These are phyloP conservation scores for Rhinolophus ferrumequinum DNA, from an alignment of 2,113 vertebrate genomes.

Conservation along the genomic window DNA sequence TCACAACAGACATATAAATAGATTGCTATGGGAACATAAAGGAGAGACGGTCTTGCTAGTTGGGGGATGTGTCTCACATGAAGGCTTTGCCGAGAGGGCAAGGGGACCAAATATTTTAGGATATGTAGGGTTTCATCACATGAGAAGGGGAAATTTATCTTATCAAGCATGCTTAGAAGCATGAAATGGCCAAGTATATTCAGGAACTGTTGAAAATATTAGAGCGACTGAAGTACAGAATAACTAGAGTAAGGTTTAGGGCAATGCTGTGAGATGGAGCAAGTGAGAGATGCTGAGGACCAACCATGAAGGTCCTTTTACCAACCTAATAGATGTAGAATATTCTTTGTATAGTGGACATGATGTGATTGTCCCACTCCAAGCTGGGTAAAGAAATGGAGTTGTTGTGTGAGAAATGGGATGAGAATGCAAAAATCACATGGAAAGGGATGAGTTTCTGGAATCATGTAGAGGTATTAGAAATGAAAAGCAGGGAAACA, in stretches of 20 bases:
- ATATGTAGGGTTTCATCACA: not conserved
- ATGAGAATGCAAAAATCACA: not conserved
- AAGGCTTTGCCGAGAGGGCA: not conserved
- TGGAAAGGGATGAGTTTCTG: not conserved
- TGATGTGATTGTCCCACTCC: not conserved
- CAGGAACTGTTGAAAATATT: not conserved
- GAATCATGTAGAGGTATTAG: not conserved
- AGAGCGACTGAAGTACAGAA: not conserved
- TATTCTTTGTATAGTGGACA: not conserved
- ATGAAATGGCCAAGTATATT: not conserved
- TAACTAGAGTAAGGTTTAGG: not conserved
- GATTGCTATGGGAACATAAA: not conserved
- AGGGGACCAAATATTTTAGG: not conserved
- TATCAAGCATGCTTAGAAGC: not conserved
- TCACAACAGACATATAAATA: not conserved
- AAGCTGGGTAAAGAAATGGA: not conserved
- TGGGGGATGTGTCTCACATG: no score
- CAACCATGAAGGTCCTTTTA: not conserved
- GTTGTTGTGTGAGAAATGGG: not conserved
- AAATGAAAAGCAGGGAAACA: not conserved
- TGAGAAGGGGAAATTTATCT: not conserved
- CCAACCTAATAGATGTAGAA: not conserved
- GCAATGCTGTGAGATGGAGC: not conserved
- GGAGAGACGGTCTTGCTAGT: rapidly evolving
- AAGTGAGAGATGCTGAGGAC: not conserved